These are phyloP conservation scores for Drosophila mimetica DNA, from an alignment of 2,888 invertebrate genomes.

Conservation along the genomic window DNA sequence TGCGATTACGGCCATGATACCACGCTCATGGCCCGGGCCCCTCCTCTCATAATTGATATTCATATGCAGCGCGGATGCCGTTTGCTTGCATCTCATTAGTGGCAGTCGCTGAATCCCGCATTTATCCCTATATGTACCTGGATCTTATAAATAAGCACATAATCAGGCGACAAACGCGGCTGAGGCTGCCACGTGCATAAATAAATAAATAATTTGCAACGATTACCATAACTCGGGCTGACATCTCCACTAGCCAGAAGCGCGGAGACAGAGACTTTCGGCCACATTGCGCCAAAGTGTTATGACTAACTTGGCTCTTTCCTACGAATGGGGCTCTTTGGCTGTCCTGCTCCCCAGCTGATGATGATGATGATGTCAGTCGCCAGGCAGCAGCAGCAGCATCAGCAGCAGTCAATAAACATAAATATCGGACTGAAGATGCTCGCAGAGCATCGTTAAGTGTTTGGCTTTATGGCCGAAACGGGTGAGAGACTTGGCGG, in stretches of 20 bases:
- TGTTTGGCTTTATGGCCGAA: conserved; percentile 74
- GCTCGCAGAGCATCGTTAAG: conserved; percentile 60
- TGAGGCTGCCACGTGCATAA: conserved; percentile 59
- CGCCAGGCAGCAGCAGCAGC: conserved; percentile 40
- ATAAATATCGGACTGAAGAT: conserved; percentile 66
- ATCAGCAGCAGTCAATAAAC: conserved; percentile 69
- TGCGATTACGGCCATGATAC: conserved; percentile 45
- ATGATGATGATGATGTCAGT: no score
- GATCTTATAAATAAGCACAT: conserved; percentile 76
- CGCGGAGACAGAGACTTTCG: conserved; percentile 11
- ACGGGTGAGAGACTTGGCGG: conserved; percentile 60
- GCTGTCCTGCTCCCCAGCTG: no score
- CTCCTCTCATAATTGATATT: conserved; percentile 68
- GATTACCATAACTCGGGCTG: conserved; percentile 73
- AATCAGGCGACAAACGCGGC: conserved; percentile 75
- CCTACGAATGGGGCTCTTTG: background rate
- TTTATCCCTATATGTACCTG: conserved; percentile 63
- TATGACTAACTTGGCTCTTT: conserved; percentile 54
- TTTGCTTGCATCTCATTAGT: conserved; percentile 74
- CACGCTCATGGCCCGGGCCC: conserved; percentile 3
- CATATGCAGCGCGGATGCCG: conserved; percentile 61
- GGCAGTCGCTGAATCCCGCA: conserved; percentile 35
- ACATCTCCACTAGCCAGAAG: conserved; percentile 42
- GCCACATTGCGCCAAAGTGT: conserved; percentile 29
- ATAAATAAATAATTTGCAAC: conserved; percentile 74